phyloP scores from a whole-genome alignment of 1,140 invertebrate genomes.

The Hesperophylax magnus region DNA sequence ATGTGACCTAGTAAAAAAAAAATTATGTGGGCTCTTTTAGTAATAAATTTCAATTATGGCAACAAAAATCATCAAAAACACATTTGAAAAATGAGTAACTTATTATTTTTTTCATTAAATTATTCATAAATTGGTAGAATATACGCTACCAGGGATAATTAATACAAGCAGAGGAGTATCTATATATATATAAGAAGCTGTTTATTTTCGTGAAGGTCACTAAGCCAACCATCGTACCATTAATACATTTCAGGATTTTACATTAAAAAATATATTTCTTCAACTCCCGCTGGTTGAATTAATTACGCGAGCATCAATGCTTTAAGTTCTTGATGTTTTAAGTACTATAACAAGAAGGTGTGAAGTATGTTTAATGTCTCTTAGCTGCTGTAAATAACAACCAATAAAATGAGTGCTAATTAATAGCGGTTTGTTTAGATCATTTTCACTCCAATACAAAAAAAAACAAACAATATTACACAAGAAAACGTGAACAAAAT shows the following conservation, averaged over 20 bases:
- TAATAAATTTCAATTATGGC: no score
- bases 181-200: not conserved
- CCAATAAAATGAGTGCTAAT: slow-evolving; percentile 23
- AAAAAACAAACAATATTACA: no score
- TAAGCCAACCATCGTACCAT: no score
- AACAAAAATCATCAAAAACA: no score
- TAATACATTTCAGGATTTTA: not conserved
- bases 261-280: slow-evolving; percentile 16
- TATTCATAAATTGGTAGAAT: no score
- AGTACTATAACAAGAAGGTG: slow-evolving; percentile 35
- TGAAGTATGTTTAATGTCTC: slow-evolving; percentile 7
- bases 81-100: no score
- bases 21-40: no score
- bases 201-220: not conserved
- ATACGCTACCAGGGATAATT: no score
- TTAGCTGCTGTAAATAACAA: slow-evolving; percentile 20
- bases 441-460: not conserved
- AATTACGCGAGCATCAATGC: not conserved
- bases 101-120: no score
- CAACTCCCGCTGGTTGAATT: slow-evolving; percentile 11
- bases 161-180: not conserved
- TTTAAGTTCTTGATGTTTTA: not conserved
- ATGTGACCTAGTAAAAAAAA: no score
- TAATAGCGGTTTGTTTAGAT: not conserved
- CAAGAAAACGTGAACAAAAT: not conserved